Base-by-base conservation (phyloP, 2,113 vertebrate species). In the Sturnus vulgaris region DNA sequence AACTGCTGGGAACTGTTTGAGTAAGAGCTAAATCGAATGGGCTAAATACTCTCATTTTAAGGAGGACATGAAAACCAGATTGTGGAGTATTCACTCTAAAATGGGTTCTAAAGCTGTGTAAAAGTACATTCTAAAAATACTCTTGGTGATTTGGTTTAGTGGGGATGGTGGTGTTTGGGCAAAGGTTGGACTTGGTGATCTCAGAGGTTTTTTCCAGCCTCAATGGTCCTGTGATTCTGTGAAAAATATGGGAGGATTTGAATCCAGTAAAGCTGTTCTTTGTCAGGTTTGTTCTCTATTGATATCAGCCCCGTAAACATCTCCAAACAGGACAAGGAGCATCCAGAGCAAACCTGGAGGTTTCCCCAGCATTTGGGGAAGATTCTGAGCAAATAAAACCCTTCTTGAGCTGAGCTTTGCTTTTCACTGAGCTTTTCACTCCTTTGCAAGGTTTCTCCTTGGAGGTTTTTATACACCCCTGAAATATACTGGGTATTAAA, bases 401-500 rank as follows among this genome's bases (percentile, higher is more conserved):
- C n/a, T 81, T 78, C 92, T 78, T 47, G 39, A 91, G 40, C 83
- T 52, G 42, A 90, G 77, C 78, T 78, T 46, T 91, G 66, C 55
- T 56, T 63, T 87, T 42, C 47, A 9, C 49, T 65, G 55, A 92
- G 75, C 76, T 70, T 5, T n/a, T n/a, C n/a, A 59, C 7, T 12
- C 61, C 73, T 82, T 47, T 63, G 61, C 89, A 50, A 76, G 59
- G 65, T 87, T 95, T 84, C 73, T 96, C 79, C 86, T 52, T 30
- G 22, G 19, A 60, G 92, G 75, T 23, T 96, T 88, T 80, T 44
- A 56, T 31, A 53, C 66, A 77, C 70, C 95, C 77, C 75, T 80
- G 72, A 90, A 93, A 87, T 77, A 88, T 71, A 66, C 23, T 23
- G 50, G 69, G 40, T 82, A 19, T 91, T 89, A 89, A 90, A 92